Evolutionary conservation across 2,113 vertebrate species (phyloP), one percentile per base, ranked within the genome.

Genomic region (Zosterops hypoxanthus): DNA sequence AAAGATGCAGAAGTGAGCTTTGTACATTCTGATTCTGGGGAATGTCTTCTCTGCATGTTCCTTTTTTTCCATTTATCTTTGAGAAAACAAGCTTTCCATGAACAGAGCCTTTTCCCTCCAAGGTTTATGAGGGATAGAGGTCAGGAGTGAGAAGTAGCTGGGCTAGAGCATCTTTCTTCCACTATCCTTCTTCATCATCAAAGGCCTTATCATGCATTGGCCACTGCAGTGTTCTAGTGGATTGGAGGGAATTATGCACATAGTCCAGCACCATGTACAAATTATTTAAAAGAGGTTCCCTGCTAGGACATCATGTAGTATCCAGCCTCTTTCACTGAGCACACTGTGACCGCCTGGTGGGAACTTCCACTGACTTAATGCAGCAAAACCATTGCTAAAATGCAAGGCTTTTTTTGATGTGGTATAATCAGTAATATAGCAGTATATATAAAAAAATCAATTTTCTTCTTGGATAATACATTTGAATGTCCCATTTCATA

Each of bases 361-460:
- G 28, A 16, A 73, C 10, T 53, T 68, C 41, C 60, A 61, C 36
- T 56, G 36, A 68, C 26, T 55, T 68, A 36, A 33, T 50, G 29
- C 29, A 68, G 56, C 18, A 42, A 82, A 80, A 18, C 4, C 18
- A 33, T 21, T 33, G 49, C 23, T 57, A 49, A 52, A 79, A 41
- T 15, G 33, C 5, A 80, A 5, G 2, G 2, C 4, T 49, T 5
- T 49, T 49, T 31, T 66, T 5, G 1, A 4, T 28, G 5, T 85
- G 34, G 3, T 47, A 36, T 36, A 36, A n/a, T 42, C 5, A n/a
- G 31, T 69, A 65, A 53, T 25, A 57, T 1, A 82, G 36, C 7
- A 4, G 44, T 18, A 61, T 8, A 28, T 33, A 7, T 14, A 56
- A 56, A 50, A 50, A 50, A 8, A 5, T n/a, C 6, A 9, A 0